Evolutionary conservation across 2,888 invertebrate species (phyloP), one percentile per base, ranked within the genome.

Genomic region (Tinea semifulvella): DNA sequence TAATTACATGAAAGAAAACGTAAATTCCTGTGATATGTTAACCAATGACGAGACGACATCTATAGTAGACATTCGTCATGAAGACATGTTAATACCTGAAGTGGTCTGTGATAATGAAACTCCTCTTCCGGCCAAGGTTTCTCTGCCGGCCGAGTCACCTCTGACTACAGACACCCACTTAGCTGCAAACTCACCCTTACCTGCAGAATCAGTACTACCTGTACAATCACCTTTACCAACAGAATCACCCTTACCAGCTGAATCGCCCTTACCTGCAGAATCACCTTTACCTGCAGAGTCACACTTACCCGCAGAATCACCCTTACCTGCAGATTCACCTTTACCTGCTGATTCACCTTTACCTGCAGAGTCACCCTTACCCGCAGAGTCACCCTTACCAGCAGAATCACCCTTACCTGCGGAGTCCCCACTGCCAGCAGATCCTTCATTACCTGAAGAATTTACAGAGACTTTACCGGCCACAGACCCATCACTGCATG

Each of bases 121-220:
- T 20, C 57, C 57, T 22, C 46, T 57, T 22, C 51, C 53, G 5
- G 44, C 42, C n/a, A 26, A 44, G 2, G 47, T 47, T 14, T 45
- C 43, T 7, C 18, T 42, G 28, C 43, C 39, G 6, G 40, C 44
- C 11, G 55, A 58, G 47, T 47, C 53, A n/a, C 53, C 51, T 28
- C 39, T 53, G 19, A 47, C 47, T 48, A 54, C 26, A 17, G 65
- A 48, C 56, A 63, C 40, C 26, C 56, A 16, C 44, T 53, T 42
- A 25, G 51, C 47, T 13, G 44, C 45, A 58, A 68, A 45, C 51
- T 55, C 40, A 57, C 49, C 14, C 47, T 54, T 44, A 5, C 48
- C 49, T 5, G 47, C 20, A 57, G 67, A 45, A 50, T 53, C 38
- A 54, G 62, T 1, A 59, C 0, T 39, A 11, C 47, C 26, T 43